Evolutionary conservation across 2,888 invertebrate species (phyloP).

Genomic region (Heliconius erato): DNA sequence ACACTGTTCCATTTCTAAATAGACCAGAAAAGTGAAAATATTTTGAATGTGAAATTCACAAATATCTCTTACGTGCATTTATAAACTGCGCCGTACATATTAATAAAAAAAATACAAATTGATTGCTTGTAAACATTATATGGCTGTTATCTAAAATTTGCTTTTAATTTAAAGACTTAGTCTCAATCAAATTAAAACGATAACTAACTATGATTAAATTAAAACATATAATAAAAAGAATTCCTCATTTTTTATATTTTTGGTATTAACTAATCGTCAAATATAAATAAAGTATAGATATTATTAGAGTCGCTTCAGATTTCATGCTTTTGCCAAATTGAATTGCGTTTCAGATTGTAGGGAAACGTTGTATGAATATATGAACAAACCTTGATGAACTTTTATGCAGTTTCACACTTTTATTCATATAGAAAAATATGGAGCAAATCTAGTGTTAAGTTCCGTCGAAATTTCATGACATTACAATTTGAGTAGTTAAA

Average conservation of each 20-base stretch:
- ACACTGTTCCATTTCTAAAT: background rate
- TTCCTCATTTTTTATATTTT: background rate
- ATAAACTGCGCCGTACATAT: no score
- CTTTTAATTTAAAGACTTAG: conserved; percentile 13
- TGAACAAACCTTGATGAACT: background rate
- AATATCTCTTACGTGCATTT: background rate
- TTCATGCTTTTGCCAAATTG: background rate
- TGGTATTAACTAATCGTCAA: background rate
- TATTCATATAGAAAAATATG: no score
- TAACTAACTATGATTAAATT: background rate
- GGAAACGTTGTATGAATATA: background rate
- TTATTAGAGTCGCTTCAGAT: background rate
- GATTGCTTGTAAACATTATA: conserved; percentile 10
- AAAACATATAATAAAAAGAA: background rate
- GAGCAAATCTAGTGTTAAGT: background rate
- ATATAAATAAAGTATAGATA: background rate
- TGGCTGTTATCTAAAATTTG: conserved; percentile 10
- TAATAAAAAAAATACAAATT: background rate
- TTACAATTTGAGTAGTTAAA: background rate
- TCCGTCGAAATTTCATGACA: background rate
- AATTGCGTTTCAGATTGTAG: no score
- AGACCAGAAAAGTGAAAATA: background rate
- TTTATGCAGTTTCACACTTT: background rate
- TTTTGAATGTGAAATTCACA: background rate
- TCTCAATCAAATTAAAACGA: background rate